Evolutionary conservation across 2,888 invertebrate genomes (phyloP), one percentile per base, ranked within the genome.

Genomic region (Linnaemya tessellans): DNA sequence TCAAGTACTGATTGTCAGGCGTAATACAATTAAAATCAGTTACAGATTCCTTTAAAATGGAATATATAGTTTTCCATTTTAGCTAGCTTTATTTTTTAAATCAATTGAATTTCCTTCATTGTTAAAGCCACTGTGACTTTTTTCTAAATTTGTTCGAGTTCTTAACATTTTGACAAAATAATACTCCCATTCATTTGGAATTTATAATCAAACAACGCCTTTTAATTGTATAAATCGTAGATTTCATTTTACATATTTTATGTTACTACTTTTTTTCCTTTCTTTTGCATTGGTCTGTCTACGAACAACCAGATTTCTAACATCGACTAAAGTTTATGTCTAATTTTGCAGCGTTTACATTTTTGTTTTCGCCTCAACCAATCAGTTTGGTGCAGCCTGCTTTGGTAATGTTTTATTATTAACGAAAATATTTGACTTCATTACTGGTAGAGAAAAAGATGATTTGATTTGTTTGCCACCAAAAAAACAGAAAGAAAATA

Each of bases 311-410:
- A 78, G 84, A 80, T 80, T 84, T 84, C 71, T 78, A 84, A 68
- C 56, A 20, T 35, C 22, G 20, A n/a, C 20, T 49, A n/a, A 20
- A 58, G 54, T 20, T 30, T 58, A 30, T 46, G 5, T 58, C 22
- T 18, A 9, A 58, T 43, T 54, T 60, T 9, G 10, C 60, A 46
- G 60, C 30, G 46, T n/a, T 51, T 56, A n/a, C 9, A 13, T 43
- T n/a, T 75, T 41, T 51, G 35, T 5, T 5, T 62, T 49, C 51
- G 86, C 88, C 88, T 90, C 90, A 89, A 88, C 90, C 90, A 90
- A 90, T 90, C 90, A 90, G 90, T 90, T 90, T 89, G 90, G 89
- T 89, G 89, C 88, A 89, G 89, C 89, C 56, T 82, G 70, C 56
- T 65, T 70, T 71, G 77, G 77, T 82, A 77, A 30, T 71, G 64